A percentile compares a stretch with the other conserved stretches of the same genome.
Conservation (phyloP, 2,797 vertebrate species). For the Phalloptychus januarius region DNA sequence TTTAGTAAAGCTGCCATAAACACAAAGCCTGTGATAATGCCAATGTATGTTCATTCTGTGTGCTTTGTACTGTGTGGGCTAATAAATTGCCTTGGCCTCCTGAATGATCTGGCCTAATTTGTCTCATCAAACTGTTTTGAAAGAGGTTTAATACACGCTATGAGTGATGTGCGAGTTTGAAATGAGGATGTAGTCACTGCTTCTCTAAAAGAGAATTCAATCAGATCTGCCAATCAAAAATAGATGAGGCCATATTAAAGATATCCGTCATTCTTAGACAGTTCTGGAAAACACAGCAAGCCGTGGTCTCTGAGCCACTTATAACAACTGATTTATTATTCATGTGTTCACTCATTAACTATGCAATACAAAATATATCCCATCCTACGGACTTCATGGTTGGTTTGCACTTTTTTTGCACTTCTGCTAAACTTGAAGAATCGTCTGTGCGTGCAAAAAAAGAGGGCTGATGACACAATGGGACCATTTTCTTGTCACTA, state of each 20-base stretch:
- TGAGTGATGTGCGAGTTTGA: constrained; percentile 53
- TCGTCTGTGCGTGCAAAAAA: constrained; percentile 13
- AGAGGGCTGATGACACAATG: constrained; percentile 12
- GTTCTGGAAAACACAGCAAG: constrained; percentile 26
- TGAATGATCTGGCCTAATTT: constrained; percentile 64
- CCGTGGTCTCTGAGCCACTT: not conserved
- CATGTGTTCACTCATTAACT: constrained; percentile 23
- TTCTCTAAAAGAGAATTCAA: constrained; percentile 57
- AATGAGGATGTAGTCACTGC: constrained; percentile 60
- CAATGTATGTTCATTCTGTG: constrained; percentile 8
- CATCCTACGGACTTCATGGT: constrained; percentile 19
- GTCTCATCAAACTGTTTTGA: constrained; percentile 66
- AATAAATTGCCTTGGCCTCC: constrained; percentile 58
- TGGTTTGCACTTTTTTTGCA: constrained; percentile 21
- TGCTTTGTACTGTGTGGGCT: constrained; percentile 31
- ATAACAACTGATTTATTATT: constrained; percentile 16
- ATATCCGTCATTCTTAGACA: constrained; percentile 51
- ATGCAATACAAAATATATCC: not conserved
- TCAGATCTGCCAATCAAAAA: constrained; percentile 68
- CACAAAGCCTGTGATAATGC: constrained; percentile 8
- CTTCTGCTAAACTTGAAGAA: constrained; percentile 13
- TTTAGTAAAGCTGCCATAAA: constrained; percentile 9
- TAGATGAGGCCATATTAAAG: constrained; percentile 55
- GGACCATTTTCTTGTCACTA: constrained; percentile 35
- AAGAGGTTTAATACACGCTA: constrained; percentile 54